A percentile compares a stretch with the other conserved stretches of the same genome.
phyloP scores from a whole-genome alignment of 92 coral and sea anemone species.

The Paramuricea clavata region DNA sequence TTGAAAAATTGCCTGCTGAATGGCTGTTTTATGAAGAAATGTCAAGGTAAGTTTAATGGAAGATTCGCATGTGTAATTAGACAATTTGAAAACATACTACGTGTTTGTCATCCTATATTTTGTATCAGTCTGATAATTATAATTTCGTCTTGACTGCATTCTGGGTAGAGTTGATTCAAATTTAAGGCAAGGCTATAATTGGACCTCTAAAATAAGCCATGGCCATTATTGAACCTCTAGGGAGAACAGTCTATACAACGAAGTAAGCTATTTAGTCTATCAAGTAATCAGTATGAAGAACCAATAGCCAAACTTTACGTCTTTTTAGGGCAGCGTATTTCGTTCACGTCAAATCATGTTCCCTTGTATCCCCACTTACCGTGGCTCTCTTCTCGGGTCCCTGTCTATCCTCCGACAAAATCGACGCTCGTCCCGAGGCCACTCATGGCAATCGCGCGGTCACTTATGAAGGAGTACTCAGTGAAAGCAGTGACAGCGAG shows the following conservation, averaged over 20 bases:
- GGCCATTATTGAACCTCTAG: no score
- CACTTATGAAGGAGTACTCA: conserved; percentile 75
- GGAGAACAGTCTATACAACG: no score
- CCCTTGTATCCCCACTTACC: conserved; percentile 82
- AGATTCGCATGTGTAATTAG: neutral
- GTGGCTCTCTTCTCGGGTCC: conserved; percentile 92
- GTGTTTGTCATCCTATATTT: no score
- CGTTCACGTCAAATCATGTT: conserved; percentile 94
- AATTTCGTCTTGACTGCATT: no score
- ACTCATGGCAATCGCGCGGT: conserved; percentile 66
- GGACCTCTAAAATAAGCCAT: no score
- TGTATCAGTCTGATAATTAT: no score
- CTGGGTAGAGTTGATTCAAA: no score
- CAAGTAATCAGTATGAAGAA: neutral
- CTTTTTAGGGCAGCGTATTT: conserved; percentile 74
- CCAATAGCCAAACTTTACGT: neutral
- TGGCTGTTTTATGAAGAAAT: conserved; percentile 98
- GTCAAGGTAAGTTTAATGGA: conserved; percentile 74
- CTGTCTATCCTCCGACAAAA: conserved; percentile 89
- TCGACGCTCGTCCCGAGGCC: conserved; percentile 82
- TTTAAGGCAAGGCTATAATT: no score
- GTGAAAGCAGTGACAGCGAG: conserved; percentile 98
- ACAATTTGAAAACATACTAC: no score
- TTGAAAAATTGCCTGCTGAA: conserved; percentile 83
- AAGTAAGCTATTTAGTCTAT: no score